These are phyloP conservation scores for Myotis lucifugus DNA, from an alignment of 2,113 vertebrate genomes.

Conservation along the genomic window DNA sequence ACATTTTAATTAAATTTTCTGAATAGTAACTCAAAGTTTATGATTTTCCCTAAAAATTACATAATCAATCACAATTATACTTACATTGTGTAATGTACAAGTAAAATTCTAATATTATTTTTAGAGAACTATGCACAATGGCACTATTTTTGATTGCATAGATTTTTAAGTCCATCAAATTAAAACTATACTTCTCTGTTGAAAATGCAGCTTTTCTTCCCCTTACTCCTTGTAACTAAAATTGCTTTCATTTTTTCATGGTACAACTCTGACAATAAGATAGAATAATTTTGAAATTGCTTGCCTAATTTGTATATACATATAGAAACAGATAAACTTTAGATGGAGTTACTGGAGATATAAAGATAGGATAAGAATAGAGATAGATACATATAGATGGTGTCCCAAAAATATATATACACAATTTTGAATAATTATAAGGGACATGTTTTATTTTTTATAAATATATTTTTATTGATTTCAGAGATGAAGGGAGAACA, in stretches of 20 bases:
- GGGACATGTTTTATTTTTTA: no score
- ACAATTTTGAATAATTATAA: no score
- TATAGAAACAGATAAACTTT: background rate
- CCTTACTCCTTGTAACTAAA: background rate
- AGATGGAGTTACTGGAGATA: background rate
- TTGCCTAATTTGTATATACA: background rate
- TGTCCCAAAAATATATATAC: no score
- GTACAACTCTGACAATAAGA: background rate
- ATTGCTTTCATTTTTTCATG: background rate
- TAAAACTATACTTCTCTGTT: background rate
- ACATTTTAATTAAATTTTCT: slow-evolving; percentile 53
- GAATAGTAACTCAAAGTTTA: background rate
- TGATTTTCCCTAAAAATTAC: background rate
- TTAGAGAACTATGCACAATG: background rate
- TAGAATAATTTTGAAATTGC: background rate
- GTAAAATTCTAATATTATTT: background rate
- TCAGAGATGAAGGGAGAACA: no score
- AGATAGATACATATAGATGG: background rate
- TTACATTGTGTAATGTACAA: background rate
- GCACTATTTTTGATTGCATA: background rate
- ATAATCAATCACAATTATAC: background rate
- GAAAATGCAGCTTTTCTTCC: background rate
- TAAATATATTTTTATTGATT: no score
- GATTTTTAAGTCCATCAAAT: background rate
- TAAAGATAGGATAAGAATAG: background rate